Evolutionary conservation across 2,888 invertebrate genomes (phyloP).

Genomic region (Lottia gigantea): DNA sequence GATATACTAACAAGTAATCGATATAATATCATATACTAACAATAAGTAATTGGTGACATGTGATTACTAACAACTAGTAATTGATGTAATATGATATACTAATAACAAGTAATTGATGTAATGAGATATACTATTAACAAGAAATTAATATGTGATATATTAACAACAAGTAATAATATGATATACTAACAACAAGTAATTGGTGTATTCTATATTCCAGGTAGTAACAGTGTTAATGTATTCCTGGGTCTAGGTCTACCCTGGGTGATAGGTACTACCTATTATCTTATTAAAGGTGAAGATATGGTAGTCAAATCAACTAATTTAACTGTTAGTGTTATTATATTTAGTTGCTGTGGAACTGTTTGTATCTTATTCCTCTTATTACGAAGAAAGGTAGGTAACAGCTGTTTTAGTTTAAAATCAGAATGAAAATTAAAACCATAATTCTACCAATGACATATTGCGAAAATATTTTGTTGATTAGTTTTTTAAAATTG

Average conservation of each 20-base stretch:
- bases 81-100: no score
- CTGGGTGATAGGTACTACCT: slow-evolving; percentile 63
- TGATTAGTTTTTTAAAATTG: no score
- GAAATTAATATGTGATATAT: no score
- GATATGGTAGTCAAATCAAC: slow-evolving; percentile 48
- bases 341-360: slow-evolving; percentile 57
- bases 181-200: no score
- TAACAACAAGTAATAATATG: no score
- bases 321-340: slow-evolving; percentile 59
- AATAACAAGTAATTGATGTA: no score
- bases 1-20: no score
- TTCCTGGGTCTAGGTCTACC: slow-evolving; percentile 65
- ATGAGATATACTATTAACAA: no score
- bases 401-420: slow-evolving; percentile 17
- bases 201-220: slow-evolving; percentile 36
- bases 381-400: slow-evolving; percentile 58
- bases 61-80: no score
- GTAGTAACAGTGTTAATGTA: slow-evolving; percentile 66
- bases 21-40: no score
- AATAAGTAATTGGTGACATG: no score
- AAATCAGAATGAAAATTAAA: neutral
- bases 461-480: no score
- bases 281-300: slow-evolving; percentile 44
- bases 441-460: neutral
- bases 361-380: slow-evolving; percentile 53